A percentile compares a stretch with the other conserved stretches of the same genome.
Evolutionary conservation across 64 coral and sea anemone species (phyloP).

Genomic region (Dendronephthya gigantea): DNA sequence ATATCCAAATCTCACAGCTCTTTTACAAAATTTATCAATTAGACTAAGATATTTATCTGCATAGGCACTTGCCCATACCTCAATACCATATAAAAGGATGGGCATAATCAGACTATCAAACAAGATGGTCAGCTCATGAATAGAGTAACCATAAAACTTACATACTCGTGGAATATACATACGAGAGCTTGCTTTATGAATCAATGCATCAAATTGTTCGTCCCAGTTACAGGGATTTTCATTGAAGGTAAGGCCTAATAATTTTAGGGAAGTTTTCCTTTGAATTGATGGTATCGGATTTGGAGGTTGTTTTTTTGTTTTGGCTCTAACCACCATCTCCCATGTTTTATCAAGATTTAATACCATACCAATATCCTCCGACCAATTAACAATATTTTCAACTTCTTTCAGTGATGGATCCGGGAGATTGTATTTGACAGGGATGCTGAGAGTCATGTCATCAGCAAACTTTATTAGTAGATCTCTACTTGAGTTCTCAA

Average conservation of each 20-base stretch:
- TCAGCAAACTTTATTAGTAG: not conserved
- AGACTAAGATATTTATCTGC: constrained; percentile 17
- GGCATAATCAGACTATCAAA: constrained; percentile 39
- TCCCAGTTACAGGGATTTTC: not conserved
- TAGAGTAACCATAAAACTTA: not conserved
- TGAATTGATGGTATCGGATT: not conserved
- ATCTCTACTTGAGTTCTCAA: not conserved
- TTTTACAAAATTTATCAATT: constrained; percentile 37
- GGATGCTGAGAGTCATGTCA: not conserved
- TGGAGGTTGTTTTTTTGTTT: not conserved
- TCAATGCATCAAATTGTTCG: not conserved
- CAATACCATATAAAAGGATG: constrained; percentile 33
- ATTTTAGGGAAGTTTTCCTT: not conserved
- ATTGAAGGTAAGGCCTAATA: not conserved
- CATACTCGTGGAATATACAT: not conserved
- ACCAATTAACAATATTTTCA: not conserved
- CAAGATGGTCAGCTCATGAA: constrained; percentile 12
- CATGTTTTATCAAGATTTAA: not conserved
- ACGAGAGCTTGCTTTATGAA: not conserved
- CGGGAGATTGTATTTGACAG: not conserved
- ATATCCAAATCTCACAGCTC: constrained; percentile 5
- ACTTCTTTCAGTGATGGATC: not conserved
- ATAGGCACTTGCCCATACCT: constrained; percentile 44
- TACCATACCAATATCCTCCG: not conserved
- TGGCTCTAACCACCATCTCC: not conserved